Evolutionary conservation across 1,140 invertebrate genomes (phyloP).

Genomic region (Thalassaphorura encarpata): DNA sequence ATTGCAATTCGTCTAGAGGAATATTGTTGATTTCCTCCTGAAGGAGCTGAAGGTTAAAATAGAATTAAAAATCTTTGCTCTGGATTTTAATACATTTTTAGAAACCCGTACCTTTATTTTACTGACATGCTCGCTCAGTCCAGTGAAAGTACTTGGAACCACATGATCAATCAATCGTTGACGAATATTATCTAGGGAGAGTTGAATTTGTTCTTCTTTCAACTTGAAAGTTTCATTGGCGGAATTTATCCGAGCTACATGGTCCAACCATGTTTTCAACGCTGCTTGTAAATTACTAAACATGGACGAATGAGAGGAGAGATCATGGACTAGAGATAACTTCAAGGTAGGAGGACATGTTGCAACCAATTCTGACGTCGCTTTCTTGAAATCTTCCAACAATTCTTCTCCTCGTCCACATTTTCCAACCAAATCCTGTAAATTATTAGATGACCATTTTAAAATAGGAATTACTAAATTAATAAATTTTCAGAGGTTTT

Average conservation of each 20-base stretch:
- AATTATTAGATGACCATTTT: neutral
- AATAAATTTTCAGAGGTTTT: neutral
- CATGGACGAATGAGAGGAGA: slow-evolving; percentile 59
- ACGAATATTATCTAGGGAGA: too few species aligned
- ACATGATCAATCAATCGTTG: too few species aligned
- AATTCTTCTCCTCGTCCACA: slow-evolving; percentile 41
- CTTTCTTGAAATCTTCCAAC: slow-evolving; percentile 17
- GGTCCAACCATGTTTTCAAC: slow-evolving; percentile 60
- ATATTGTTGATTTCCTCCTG: too few species aligned
- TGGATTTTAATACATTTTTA: too few species aligned
- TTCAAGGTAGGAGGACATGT: slow-evolving; percentile 20
- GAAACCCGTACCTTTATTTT: too few species aligned
- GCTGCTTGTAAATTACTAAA: slow-evolving; percentile 65
- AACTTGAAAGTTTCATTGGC: too few species aligned
- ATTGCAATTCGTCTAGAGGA: slow-evolving; percentile 24
- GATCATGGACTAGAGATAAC: slow-evolving; percentile 39
- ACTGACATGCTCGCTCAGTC: too few species aligned
- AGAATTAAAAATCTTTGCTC: too few species aligned
- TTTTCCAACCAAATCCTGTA: slow-evolving; percentile 43
- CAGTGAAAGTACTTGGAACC: too few species aligned
- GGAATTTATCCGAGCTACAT: slow-evolving; percentile 42
- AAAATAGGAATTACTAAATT: neutral
- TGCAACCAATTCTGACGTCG: slow-evolving; percentile 1
- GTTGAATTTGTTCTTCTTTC: too few species aligned
- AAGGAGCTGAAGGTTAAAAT: too few species aligned